A percentile compares a stretch with the other conserved stretches of the same genome.
phyloP scores from a whole-genome alignment of 2,888 invertebrate genomes.

The Agelastica alni region DNA sequence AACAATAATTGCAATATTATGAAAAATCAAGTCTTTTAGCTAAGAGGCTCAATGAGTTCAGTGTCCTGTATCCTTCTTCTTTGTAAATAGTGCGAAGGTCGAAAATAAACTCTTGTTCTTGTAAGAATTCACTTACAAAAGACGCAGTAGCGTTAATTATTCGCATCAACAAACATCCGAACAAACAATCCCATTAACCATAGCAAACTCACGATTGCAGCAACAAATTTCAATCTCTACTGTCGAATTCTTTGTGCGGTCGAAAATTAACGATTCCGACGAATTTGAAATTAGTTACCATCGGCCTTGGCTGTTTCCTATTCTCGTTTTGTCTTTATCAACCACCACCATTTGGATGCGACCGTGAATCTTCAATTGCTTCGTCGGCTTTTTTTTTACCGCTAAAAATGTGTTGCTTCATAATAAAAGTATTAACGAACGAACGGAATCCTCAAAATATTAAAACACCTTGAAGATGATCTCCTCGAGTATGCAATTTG shows the following conservation, averaged over 20 bases:
- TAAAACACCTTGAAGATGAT: too few species aligned
- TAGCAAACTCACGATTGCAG: neutral
- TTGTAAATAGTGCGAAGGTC: too few species aligned
- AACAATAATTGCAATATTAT: too few species aligned
- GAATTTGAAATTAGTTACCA: neutral
- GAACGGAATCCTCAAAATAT: too few species aligned
- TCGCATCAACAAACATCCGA: conserved; percentile 2
- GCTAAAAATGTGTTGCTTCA: too few species aligned
- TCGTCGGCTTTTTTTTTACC: conserved; percentile 3
- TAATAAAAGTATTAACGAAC: too few species aligned
- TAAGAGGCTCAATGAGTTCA: too few species aligned
- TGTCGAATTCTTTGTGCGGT: neutral
- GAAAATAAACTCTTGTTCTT: too few species aligned
- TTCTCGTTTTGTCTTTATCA: conserved; percentile 15
- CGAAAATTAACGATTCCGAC: neutral
- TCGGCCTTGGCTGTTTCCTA: conserved; percentile 17
- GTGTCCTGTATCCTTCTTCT: too few species aligned
- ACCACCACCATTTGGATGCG: conserved; percentile 9
- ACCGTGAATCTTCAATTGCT: conserved; percentile 3
- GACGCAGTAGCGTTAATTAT: neutral
- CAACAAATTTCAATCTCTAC: neutral
- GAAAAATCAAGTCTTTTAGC: too few species aligned
- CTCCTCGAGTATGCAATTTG: too few species aligned
- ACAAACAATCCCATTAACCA: neutral
- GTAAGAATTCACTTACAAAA: too few species aligned